Conservation (phyloP, 2,113 vertebrate genomes). For the Eretmodus cyanostictus region DNA sequence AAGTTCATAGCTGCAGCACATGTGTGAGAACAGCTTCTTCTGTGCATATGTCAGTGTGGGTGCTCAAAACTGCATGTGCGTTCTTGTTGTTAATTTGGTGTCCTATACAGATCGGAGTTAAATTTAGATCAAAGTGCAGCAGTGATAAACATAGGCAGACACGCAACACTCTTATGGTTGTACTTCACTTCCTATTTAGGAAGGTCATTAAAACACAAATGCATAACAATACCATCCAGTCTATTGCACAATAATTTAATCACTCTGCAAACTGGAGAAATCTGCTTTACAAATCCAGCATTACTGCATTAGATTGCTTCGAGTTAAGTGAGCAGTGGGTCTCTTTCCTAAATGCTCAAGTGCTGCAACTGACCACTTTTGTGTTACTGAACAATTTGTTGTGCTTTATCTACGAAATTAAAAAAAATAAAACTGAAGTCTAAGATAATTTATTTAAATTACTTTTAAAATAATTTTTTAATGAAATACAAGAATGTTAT, state of each 20-base stretch:
- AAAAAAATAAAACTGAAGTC: not conserved
- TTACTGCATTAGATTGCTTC: not conserved
- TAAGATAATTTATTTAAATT: not conserved
- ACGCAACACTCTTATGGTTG: not conserved
- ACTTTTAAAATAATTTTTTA: not conserved
- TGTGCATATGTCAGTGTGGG: not conserved
- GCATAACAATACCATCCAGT: not conserved
- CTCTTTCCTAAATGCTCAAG: not conserved
- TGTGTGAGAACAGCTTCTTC: not conserved
- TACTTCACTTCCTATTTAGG: not conserved
- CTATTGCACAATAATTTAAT: not conserved
- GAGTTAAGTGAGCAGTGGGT: not conserved
- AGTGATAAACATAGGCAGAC: not conserved
- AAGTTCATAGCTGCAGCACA: not conserved
- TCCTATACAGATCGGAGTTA: not conserved
- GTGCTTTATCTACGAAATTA: not conserved
- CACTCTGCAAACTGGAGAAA: not conserved
- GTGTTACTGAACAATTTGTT: not conserved
- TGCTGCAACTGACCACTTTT: not conserved
- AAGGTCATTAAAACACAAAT: not conserved
- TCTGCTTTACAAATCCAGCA: not conserved
- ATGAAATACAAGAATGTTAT: not conserved
- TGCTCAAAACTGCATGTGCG: not conserved
- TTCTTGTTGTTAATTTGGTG: slow-evolving; percentile 2
- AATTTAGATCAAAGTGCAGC: not conserved